phyloP scores from a whole-genome alignment of 2,888 invertebrate genomes.

The Dolichomitus sp. region DNA sequence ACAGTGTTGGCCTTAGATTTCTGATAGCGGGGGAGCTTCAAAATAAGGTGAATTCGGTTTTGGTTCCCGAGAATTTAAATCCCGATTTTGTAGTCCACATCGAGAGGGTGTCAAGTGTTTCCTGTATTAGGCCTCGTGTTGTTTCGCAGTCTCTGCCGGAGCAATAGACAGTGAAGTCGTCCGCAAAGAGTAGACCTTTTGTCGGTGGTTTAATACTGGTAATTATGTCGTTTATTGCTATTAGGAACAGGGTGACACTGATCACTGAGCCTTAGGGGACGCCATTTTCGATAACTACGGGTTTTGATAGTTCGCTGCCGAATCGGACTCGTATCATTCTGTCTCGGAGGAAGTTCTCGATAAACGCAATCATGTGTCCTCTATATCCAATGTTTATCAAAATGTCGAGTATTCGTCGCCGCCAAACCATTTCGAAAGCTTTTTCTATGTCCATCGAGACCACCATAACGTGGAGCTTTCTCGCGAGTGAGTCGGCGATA shows the following conservation, averaged over 20 bases:
- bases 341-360: conserved; percentile 24
- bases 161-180: background rate
- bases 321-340: conserved; percentile 20
- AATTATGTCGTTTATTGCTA: conserved; percentile 41
- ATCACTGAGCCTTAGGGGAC: conserved; percentile 48
- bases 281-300: conserved; percentile 18
- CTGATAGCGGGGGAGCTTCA: background rate
- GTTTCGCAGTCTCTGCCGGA: too few relatives aligned
- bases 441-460: conserved; percentile 46
- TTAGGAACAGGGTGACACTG: conserved; percentile 40
- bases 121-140: too few relatives aligned
- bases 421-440: conserved; percentile 45
- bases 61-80: background rate
- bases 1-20: too few relatives aligned
- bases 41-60: background rate
- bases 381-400: conserved; percentile 20
- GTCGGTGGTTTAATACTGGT: conserved; percentile 1
- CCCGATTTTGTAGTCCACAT: too few relatives aligned
- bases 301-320: background rate
- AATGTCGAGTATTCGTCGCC: conserved; percentile 18
- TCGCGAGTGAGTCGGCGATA: conserved; percentile 19
- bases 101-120: too few relatives aligned
- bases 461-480: conserved; percentile 5
- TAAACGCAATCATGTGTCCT: conserved; percentile 9
- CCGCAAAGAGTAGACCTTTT: conserved; percentile 23